Base-by-base conservation (phyloP, 2,888 invertebrate species). In the Dioctria linearis region DNA sequence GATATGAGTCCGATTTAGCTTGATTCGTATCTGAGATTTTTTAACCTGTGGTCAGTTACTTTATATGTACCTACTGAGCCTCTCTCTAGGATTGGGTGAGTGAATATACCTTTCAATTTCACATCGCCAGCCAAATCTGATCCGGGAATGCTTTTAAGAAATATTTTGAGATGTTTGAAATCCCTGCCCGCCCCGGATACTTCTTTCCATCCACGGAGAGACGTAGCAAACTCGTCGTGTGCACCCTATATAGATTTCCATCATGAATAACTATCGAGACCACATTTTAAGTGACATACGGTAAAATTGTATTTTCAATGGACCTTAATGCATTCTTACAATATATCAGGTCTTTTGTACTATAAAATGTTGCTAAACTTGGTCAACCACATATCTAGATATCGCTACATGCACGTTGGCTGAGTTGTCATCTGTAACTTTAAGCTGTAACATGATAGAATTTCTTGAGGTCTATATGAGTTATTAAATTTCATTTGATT, bases 301-400 rank as follows among this genome's bases (percentile, higher is more conserved):
- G 73, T 59, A 73, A 73, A 73, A 73, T 73, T 73, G 73, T 57
- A 73, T 54, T 73, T 67, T 73, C 40, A 73, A 73, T 73, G 73
- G 59, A 42, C 59, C 57, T 73, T 73, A 73, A 73, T 73, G 73
- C 59, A 73, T 73, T 73, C 73, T 69, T 69, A 69, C 69, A 42
- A 59, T 73, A 40, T 59, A 25, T 25, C 25, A 42, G 42, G 73
- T 73, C 73, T 73, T 73, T 73, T 73, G 73, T 73, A 40, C 73
- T 11, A 40, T 73, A 40, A 59, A 73, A 73, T 73, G 73, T 73
- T 73, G 73, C 73, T 73, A 42, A 57, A 73, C 69, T 37, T 73
- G 59, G 73, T 54, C 25, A 25, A 25, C 25, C 25, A 25, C 25
- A 25, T 25, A 25, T 25, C 73, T 73, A 51, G 40, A 73, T 42